Base-by-base conservation (phyloP, 2,888 invertebrate genomes). In the Nyleta sp. region DNA sequence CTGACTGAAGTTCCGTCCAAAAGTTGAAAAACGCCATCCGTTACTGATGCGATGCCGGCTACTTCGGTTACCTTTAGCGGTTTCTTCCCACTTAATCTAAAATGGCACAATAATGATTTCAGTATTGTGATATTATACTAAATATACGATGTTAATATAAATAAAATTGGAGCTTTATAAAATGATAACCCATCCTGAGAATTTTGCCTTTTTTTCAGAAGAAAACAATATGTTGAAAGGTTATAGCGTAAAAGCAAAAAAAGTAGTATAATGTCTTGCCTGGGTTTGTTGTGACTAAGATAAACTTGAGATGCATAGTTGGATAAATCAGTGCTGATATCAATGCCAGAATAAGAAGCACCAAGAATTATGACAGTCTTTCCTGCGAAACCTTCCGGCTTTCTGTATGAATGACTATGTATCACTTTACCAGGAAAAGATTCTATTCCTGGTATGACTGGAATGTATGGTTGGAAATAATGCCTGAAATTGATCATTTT, bases 361-460 rank as follows among this genome's bases (percentile, higher is more conserved):
- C 96, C 96, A 0, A 96, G 91, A 0, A 95, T 87, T 0, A 95
- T 91, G 0, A 96, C 94, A 2, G 89, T 91, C 55, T 93, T 92
- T 22, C 92, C 92, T 11, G 87, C 86, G 88, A 92, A 96, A 0
- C 87, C 84, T 48, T 93, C 93, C 0, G 95, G 93, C 5, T 92
- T 92, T 84, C 95, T 92, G 88, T 96, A 96, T 82, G 94, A 92
- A 85, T 95, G 95, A 81, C 95, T 95, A 91, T 96, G 96, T 13
- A 94, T 90, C 55, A 94, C 87, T 62, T 91, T 91, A 1, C 96
- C 95, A 86, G 91, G 62, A 90, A 93, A 92, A 10, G 83, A 85
- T 1, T 92, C 91, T 46, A 92, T 84, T 1, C 92, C 92, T 8
- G 88, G 85, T 18, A 44, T 44, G 11, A 6, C 10, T 44, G 44